Conservation (phyloP, 2,888 invertebrate genomes). For the Temnothorax rugatulus region DNA sequence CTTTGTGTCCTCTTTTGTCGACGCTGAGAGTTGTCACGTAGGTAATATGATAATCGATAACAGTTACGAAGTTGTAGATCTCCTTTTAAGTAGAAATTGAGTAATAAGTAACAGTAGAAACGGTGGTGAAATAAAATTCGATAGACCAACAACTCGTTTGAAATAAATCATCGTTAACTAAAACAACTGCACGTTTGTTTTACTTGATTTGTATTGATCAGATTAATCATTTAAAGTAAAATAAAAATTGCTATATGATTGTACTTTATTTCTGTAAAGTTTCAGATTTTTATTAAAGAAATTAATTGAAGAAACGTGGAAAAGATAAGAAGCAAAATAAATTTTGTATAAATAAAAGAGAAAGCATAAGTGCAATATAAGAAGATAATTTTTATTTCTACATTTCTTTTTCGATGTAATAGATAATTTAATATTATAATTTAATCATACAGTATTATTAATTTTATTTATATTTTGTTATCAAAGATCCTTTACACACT, state of each 20-base stretch:
- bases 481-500: neutral
- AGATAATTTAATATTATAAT: neutral
- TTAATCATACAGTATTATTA: neutral
- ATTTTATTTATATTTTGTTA: neutral
- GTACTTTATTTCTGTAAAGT: no score
- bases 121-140: neutral
- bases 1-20: slow-evolving; percentile 6
- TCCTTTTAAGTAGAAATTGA: neutral
- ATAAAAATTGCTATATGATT: neutral
- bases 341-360: neutral
- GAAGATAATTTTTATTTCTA: no score
- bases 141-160: neutral
- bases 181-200: neutral
- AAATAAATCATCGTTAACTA: neutral
- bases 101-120: neutral
- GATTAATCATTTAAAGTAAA: slow-evolving; percentile 5
- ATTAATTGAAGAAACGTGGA: neutral
- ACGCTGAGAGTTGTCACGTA: neutral
- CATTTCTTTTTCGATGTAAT: neutral
- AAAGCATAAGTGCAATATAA: neutral
- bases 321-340: neutral
- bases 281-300: neutral
- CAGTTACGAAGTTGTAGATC: neutral
- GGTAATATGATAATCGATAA: neutral
- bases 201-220: neutral